Evolutionary conservation across 2,113 vertebrate genomes (phyloP).

Genomic region (Aplodontia rufa): DNA sequence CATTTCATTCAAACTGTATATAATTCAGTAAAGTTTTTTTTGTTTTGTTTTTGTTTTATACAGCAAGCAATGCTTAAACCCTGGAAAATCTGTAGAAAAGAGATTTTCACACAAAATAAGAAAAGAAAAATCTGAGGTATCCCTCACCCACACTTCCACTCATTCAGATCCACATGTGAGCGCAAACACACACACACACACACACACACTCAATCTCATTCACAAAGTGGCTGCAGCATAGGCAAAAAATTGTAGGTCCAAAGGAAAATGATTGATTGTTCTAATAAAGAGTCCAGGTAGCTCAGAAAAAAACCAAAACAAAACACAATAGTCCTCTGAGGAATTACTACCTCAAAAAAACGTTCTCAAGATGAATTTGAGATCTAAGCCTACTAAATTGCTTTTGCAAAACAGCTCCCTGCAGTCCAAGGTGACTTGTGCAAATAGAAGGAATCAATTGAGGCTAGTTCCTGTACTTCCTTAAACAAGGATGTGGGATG

Average conservation of each 20-base stretch:
- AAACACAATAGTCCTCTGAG: constrained; percentile 84
- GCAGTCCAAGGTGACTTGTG: constrained; percentile 93
- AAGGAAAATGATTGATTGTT: constrained; percentile 88
- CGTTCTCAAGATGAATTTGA: constrained; percentile 87
- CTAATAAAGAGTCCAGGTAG: constrained; percentile 87
- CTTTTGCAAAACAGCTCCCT: constrained; percentile 90
- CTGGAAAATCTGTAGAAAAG: constrained; percentile 91
- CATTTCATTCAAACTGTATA: constrained; percentile 92
- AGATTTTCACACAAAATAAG: constrained; percentile 86
- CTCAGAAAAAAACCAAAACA: constrained; percentile 81
- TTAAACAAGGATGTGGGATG: constrained; percentile 83
- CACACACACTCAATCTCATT: constrained; percentile 60
- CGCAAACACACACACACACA: constrained; percentile 52
- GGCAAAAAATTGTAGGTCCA: constrained; percentile 88
- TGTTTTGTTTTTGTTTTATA: constrained; percentile 71
- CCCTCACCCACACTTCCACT: constrained; percentile 75
- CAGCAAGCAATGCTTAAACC: constrained; percentile 90
- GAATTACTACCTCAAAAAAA: constrained; percentile 86
- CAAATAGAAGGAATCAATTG: constrained; percentile 88
- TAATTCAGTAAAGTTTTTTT: constrained; percentile 87
- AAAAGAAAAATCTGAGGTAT: constrained; percentile 87
- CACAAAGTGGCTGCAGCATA: constrained; percentile 88
- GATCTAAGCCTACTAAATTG: constrained; percentile 88
- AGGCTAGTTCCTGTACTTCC: constrained; percentile 85
- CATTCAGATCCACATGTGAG: constrained; percentile 26